These are phyloP conservation scores for Callosobruchus maculatus DNA, from an alignment of 2,888 invertebrate genomes.

Conservation along the genomic window DNA sequence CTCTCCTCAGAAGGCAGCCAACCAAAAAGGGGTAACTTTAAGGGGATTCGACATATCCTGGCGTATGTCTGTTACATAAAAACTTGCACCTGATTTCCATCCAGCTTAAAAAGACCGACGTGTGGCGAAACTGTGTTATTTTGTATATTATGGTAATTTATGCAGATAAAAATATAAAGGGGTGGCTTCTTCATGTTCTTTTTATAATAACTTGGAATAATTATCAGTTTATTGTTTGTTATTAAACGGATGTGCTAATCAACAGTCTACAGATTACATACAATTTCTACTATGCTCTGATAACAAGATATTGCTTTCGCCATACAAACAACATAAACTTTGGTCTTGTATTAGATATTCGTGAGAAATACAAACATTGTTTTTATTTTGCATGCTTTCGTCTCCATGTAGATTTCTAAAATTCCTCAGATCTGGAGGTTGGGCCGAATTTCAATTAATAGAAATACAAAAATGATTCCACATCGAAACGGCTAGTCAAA, in stretches of 20 bases:
- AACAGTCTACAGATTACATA: too few species aligned
- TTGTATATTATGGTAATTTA: neutral
- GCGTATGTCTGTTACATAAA: neutral
- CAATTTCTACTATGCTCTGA: too few species aligned
- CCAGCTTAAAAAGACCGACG: neutral
- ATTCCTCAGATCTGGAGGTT: too few species aligned
- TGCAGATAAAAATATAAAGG: neutral
- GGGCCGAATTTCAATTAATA: too few species aligned
- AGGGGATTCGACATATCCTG: neutral
- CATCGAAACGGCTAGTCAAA: too few species aligned
- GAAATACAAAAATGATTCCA: too few species aligned
- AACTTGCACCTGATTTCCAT: neutral
- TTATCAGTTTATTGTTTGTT: neutral
- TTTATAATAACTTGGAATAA: neutral
- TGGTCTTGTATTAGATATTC: too few species aligned
- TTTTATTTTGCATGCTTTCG: too few species aligned
- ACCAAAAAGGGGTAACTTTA: neutral
- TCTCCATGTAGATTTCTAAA: too few species aligned
- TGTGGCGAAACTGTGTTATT: neutral
- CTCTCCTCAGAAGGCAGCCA: neutral
- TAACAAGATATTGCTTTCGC: too few species aligned
- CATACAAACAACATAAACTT: too few species aligned
- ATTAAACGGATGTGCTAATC: neutral
- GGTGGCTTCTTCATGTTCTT: neutral
- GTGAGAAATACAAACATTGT: too few species aligned